Conservation (phyloP, 2,888 invertebrate species). For the Scaptodrosophila latifasciaeformis region DNA sequence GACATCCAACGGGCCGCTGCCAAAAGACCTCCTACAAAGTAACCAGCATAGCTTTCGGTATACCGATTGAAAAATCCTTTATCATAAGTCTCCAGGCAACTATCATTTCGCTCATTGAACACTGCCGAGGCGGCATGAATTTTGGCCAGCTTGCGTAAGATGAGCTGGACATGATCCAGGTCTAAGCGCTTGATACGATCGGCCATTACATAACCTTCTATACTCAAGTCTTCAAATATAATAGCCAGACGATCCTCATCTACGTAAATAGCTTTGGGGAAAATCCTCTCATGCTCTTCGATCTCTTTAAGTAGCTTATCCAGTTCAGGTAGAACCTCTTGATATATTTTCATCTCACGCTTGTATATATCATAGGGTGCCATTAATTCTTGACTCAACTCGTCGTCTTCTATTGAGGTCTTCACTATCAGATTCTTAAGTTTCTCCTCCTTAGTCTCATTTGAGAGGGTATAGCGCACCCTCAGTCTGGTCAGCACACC, state of each 20-base stretch:
- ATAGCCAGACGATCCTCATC: constrained; percentile 64
- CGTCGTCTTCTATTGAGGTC: constrained; percentile 67
- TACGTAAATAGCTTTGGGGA: constrained; percentile 64
- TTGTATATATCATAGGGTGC: constrained; percentile 71
- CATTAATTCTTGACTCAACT: constrained; percentile 61
- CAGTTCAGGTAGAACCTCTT: constrained; percentile 68
- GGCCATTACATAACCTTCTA: constrained; percentile 63
- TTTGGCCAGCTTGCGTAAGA: constrained; percentile 75
- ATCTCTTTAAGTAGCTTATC: constrained; percentile 55
- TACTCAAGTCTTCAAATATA: constrained; percentile 71
- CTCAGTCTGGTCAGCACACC: constrained; percentile 60
- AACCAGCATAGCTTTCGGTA: constrained; percentile 68
- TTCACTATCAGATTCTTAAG: constrained; percentile 58
- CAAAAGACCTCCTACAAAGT: constrained; percentile 64
- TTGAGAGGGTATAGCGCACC: constrained; percentile 40
- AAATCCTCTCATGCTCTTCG: constrained; percentile 60
- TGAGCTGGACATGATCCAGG: constrained; percentile 73
- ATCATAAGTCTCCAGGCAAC: constrained; percentile 64
- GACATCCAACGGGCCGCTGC: constrained; percentile 66
- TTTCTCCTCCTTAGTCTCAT: constrained; percentile 14
- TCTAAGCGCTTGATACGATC: constrained; percentile 73
- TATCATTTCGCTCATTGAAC: constrained; percentile 70
- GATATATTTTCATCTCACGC: constrained; percentile 72
- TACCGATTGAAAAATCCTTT: constrained; percentile 72
- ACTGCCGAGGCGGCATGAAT: constrained; percentile 77